Base-by-base conservation (phyloP, 2,113 vertebrate genomes). In the Phyllostomus discolor region DNA sequence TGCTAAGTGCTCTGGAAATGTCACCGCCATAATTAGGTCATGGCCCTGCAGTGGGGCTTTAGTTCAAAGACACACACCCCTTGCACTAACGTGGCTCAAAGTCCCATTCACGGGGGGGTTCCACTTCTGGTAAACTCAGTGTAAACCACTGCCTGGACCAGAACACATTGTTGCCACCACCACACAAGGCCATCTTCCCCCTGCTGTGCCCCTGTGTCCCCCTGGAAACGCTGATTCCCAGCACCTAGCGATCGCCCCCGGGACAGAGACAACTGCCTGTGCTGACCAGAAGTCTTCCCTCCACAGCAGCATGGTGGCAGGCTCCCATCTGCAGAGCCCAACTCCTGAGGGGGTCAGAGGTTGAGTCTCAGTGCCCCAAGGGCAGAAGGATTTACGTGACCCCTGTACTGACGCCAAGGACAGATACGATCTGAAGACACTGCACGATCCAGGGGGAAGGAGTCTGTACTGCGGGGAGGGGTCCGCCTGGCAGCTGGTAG, bases 401-500 rank as follows among this genome's bases (percentile, higher is more conserved):
- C 28, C 59, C 38, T 43, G 35, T 6, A 33, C 64, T 24, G 28
- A 46, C 33, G 24, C 52, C 46, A 31, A 14, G 9, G 69, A n/a
- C 22, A 7, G 14, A 24, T 22, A 70, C 12, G 64, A 28, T n/a
- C 9, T 28, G 17, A 43, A 95, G 64, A 70, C 15, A 16, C 26
- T n/a, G 20, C 15, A 16, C 24, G 52, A 19, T 33, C 28, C 24
- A 31, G 22, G 19, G 33, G 70, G 70, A 31, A 66, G 67, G 52
- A 41, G 17, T 35, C 43, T 22, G 2, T 20, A 10, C 2, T 10
- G 11, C 10, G 2, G 41, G 14, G 15, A 0, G 0, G 2, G 4
- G n/a, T 5, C 1, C 5, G 4, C 10, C 26, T 12, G 15, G 17
- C 2, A 9, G 10, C 43, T 0, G 1, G 3, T 41, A 59, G 64